A percentile compares a stretch with the other conserved stretches of the same genome.
Conservation (phyloP, 2,888 invertebrate genomes). For the Perizoma affinitatum region DNA sequence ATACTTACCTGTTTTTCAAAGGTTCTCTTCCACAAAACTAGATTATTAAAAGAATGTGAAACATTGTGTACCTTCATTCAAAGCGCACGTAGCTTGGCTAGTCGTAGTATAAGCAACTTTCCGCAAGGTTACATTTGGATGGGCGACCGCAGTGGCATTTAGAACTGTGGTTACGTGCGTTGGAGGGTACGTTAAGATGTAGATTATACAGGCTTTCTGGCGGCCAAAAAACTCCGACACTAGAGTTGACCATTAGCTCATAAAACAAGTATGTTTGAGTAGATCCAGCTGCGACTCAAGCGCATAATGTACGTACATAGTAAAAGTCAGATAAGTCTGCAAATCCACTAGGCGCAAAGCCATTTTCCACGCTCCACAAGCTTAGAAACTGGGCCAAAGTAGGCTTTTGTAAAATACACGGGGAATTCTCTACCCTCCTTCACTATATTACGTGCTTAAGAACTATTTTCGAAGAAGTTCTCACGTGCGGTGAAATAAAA, state of each 20-base stretch:
- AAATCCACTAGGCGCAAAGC: slow-evolving; percentile 72
- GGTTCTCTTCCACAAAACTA: not conserved
- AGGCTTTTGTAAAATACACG: slow-evolving; percentile 76
- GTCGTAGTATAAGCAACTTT: too few relatives aligned
- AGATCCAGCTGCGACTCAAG: not conserved
- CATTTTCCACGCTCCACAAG: slow-evolving; percentile 78
- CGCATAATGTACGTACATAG: slow-evolving; percentile 40
- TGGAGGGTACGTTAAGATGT: too few relatives aligned
- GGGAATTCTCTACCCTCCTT: slow-evolving; percentile 61
- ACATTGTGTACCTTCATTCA: too few relatives aligned
- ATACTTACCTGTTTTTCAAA: not conserved
- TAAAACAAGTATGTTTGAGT: too few relatives aligned
- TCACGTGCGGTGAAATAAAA: slow-evolving; percentile 64
- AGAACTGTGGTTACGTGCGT: too few relatives aligned
- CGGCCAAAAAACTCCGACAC: too few relatives aligned
- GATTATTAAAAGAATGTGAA: too few relatives aligned
- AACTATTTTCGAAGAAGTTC: slow-evolving; percentile 68
- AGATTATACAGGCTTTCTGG: too few relatives aligned
- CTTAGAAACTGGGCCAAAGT: slow-evolving; percentile 80
- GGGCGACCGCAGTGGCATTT: too few relatives aligned
- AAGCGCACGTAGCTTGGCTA: too few relatives aligned
- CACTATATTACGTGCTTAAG: slow-evolving; percentile 73
- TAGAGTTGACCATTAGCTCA: too few relatives aligned
- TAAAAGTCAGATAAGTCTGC: slow-evolving; percentile 47
- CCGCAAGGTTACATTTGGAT: too few relatives aligned